Conservation (phyloP, 2,113 vertebrate genomes). For the Rhinoptilus africanus region DNA sequence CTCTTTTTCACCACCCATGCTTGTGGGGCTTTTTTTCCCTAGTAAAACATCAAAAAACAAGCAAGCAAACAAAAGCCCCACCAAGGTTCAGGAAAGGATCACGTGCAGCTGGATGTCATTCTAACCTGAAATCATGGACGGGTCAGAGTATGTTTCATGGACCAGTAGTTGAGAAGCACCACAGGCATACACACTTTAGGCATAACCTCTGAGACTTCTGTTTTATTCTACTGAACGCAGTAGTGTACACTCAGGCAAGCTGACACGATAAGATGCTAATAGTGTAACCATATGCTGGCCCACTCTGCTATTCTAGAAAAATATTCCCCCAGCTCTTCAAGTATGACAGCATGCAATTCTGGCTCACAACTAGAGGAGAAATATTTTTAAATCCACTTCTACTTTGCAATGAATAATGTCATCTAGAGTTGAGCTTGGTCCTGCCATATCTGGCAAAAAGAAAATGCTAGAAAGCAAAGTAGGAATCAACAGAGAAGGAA, state of each 20-base stretch:
- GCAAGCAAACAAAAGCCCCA: background rate
- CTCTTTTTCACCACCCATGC: background rate
- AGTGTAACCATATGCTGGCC: background rate
- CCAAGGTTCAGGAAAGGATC: background rate
- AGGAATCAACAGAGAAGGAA: background rate
- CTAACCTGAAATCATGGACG: background rate
- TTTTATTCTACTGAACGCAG: background rate
- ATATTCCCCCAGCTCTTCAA: background rate
- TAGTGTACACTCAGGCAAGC: background rate
- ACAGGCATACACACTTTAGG: fast-evolving
- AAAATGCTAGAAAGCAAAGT: background rate
- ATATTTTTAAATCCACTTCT: background rate
- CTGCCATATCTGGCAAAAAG: background rate
- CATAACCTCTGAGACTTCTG: background rate
- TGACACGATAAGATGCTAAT: background rate
- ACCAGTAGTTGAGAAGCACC: background rate
- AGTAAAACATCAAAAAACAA: background rate
- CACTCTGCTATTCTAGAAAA: background rate
- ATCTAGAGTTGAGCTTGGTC: background rate
- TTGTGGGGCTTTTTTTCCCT: background rate
- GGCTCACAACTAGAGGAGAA: background rate
- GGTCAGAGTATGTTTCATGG: background rate
- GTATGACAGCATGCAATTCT: background rate
- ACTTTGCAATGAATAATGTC: background rate
- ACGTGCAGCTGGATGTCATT: background rate